These are phyloP conservation scores for Pampus argenteus DNA, from an alignment of 2,797 vertebrate species.

Conservation along the genomic window DNA sequence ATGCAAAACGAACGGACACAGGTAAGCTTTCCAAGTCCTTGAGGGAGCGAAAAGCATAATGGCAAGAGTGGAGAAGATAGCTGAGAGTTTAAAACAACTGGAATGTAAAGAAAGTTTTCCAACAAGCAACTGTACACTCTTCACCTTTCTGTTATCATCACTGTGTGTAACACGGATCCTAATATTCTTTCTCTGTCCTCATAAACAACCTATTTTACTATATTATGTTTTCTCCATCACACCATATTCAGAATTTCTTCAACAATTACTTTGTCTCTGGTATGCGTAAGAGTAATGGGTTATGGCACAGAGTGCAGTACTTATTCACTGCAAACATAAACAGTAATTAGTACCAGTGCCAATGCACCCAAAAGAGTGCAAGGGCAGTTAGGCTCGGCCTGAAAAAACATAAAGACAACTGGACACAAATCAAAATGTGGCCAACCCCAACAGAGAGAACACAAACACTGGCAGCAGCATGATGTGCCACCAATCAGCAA, in stretches of 20 bases:
- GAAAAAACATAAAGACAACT: no score
- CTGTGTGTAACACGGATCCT: not conserved
- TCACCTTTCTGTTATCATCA: constrained; percentile 19
- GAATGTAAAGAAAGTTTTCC: constrained; percentile 17
- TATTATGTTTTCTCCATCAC: not conserved
- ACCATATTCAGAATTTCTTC: not conserved
- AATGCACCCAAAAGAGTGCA: not conserved
- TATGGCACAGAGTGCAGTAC: constrained; percentile 1
- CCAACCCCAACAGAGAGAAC: no score
- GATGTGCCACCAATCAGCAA: no score
- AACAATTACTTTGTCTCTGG: constrained; percentile 8
- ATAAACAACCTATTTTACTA: not conserved
- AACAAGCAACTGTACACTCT: constrained; percentile 1
- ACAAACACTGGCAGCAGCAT: no score
- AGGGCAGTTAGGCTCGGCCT: no score
- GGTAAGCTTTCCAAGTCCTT: constrained; percentile 17
- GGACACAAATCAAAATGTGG: no score
- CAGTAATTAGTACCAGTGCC: no score
- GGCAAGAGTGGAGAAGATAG: constrained; percentile 18
- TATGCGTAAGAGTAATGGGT: constrained; percentile 22
- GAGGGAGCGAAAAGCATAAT: constrained; percentile 29
- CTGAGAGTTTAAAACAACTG: constrained; percentile 36
- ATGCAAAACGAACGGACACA: constrained; percentile 33
- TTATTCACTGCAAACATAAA: constrained; percentile 57
- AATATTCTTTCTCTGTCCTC: not conserved